Evolutionary conservation across 2,797 vertebrate species (phyloP).

Genomic region (Xiphorhynchus erythropygius): DNA sequence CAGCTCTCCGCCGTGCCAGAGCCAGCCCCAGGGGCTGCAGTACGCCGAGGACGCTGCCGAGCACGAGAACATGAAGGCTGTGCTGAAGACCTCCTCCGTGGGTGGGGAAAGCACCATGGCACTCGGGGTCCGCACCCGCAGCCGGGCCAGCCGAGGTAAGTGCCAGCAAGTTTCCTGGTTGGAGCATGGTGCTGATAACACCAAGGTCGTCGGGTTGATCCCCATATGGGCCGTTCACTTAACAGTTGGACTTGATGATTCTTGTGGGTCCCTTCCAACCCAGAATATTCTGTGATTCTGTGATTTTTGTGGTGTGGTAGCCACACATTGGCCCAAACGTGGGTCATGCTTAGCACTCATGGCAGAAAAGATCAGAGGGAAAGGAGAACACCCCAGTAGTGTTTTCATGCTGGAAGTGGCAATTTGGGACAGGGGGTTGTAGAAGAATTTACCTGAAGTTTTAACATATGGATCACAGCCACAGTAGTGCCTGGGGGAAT

Average conservation of each 20-base stretch:
- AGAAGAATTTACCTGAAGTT: background rate
- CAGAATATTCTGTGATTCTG: background rate
- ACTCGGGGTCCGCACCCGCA: conserved; percentile 86
- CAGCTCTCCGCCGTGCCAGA: conserved; percentile 70
- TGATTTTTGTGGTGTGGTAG: background rate
- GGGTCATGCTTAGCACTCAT: fast-evolving
- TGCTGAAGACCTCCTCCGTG: conserved; percentile 82
- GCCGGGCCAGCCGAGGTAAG: conserved; percentile 83
- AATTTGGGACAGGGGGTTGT: background rate
- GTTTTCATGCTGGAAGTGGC: background rate
- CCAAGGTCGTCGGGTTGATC: background rate
- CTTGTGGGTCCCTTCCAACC: background rate
- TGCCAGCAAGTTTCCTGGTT: background rate
- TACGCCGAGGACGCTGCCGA: conserved; percentile 87
- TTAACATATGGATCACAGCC: background rate
- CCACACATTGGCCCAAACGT: fast-evolving
- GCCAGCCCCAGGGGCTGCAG: conserved; percentile 83
- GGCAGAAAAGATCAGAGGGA: background rate
- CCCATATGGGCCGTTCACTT: background rate
- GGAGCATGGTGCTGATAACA: background rate
- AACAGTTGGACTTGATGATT: background rate
- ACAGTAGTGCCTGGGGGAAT: fast-evolving
- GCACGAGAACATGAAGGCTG: conserved; percentile 96
- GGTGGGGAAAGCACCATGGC: conserved; percentile 72
- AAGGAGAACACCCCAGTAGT: background rate